phyloP scores from a whole-genome alignment of 2,113 vertebrate genomes.

The Melanostigma gelatinosum region DNA sequence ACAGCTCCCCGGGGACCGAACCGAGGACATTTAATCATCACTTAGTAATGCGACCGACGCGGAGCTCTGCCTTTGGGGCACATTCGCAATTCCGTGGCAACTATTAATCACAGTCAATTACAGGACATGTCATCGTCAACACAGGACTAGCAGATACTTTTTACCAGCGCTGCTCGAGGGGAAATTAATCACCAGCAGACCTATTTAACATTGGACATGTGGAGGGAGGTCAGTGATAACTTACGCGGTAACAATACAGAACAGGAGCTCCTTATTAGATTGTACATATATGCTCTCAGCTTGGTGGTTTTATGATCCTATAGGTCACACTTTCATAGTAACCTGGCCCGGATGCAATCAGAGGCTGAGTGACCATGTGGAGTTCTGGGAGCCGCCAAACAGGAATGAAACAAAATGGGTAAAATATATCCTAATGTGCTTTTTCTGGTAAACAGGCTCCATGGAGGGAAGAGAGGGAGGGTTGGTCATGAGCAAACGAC shows the following conservation, averaged over 20 bases:
- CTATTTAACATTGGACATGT: conserved; percentile 17
- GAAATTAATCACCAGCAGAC: conserved; percentile 53
- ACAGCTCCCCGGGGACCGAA: conserved; percentile 19
- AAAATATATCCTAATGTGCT: conserved; percentile 5
- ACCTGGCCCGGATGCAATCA: conserved; percentile 3
- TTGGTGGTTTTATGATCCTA: conserved; percentile 10
- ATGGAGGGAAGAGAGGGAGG: neutral
- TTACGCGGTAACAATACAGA: neutral
- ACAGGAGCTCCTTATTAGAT: neutral
- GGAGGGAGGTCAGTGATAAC: conserved; percentile 26
- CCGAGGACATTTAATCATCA: conserved; percentile 68
- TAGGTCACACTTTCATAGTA: conserved; percentile 21
- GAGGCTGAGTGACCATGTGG: conserved; percentile 37
- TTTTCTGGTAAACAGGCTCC: neutral
- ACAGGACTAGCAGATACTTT: conserved; percentile 42
- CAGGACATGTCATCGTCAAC: conserved; percentile 63
- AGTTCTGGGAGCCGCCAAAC: conserved; percentile 14
- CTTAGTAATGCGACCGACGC: conserved; percentile 58
- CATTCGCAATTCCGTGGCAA: conserved; percentile 67
- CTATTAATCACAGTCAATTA: conserved; percentile 75
- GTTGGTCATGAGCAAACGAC: neutral
- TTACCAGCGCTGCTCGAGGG: conserved; percentile 47
- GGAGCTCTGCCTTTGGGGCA: conserved; percentile 59
- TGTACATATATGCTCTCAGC: neutral
- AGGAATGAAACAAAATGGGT: conserved; percentile 19